Evolutionary conservation across 2,888 invertebrate species (phyloP).

Genomic region (Epistrophe grossulariae): DNA sequence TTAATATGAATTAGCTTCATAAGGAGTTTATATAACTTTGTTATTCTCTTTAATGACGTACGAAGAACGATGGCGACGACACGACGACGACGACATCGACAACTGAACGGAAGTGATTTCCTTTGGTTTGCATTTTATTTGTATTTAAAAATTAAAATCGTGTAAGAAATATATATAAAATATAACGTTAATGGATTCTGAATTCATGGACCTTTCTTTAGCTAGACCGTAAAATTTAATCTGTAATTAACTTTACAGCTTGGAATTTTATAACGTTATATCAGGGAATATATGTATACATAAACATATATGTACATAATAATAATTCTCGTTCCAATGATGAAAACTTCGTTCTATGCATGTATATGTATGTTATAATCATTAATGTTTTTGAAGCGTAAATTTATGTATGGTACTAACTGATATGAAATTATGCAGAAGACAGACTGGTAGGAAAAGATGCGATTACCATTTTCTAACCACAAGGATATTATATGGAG

Average conservation of each 20-base stretch:
- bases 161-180: conserved; percentile 15
- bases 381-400: not conserved
- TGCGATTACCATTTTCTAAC: not conserved
- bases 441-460: not conserved
- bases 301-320: too few species aligned
- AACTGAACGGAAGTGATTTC: conserved; percentile 12
- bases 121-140: conserved; percentile 10
- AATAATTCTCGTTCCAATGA: not conserved
- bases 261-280: not conserved
- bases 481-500: not conserved
- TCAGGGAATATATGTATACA: not conserved
- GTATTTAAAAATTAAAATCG: conserved; percentile 55
- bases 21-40: conserved; percentile 7
- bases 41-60: not conserved
- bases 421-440: not conserved
- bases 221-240: conserved; percentile 49
- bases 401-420: not conserved
- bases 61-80: not conserved
- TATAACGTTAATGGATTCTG: conserved; percentile 37
- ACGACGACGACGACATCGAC: not conserved
- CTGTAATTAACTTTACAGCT: conserved; percentile 52
- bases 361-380: not conserved
- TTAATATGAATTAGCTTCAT: conserved; percentile 5
- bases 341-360: not conserved
- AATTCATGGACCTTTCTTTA: conserved; percentile 8